Conservation (phyloP, 2,113 vertebrate genomes). For the Megaceryle torquata region DNA sequence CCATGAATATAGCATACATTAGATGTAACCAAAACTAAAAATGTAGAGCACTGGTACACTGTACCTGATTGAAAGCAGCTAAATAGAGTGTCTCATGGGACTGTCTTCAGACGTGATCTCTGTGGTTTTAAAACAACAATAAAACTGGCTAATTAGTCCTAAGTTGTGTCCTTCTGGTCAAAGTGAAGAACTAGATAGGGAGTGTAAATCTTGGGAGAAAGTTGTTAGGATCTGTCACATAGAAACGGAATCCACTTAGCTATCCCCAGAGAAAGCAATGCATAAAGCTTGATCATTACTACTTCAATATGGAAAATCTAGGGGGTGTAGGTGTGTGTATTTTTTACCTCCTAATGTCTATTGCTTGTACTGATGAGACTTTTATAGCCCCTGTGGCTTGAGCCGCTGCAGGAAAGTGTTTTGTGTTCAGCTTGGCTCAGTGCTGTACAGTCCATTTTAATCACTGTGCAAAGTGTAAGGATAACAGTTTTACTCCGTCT, state of each 20-base stretch:
- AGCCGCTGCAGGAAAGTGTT: not conserved
- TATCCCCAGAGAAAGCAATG: not conserved
- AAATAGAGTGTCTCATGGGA: not conserved
- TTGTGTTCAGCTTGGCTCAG: slow-evolving; percentile 11
- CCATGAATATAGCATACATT: not conserved
- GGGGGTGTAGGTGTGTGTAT: not conserved
- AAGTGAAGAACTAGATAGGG: not conserved
- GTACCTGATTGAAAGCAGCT: not conserved
- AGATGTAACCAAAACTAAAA: not conserved
- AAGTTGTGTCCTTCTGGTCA: not conserved
- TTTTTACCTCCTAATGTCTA: slow-evolving; percentile 13
- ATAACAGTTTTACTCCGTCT: slow-evolving; percentile 17
- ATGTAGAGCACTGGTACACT: not conserved
- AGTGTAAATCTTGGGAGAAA: not conserved
- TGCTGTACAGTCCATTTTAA: slow-evolving; percentile 40
- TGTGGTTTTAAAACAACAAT: not conserved
- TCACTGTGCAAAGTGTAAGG: slow-evolving; percentile 18
- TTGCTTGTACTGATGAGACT: not conserved
- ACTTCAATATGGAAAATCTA: not conserved
- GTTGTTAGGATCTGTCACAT: not conserved
- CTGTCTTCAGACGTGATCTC: not conserved
- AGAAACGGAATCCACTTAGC: slow-evolving; percentile 4
- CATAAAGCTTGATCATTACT: slow-evolving; percentile 5
- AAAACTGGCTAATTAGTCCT: not conserved
- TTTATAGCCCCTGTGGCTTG: slow-evolving; percentile 32